Evolutionary conservation across 1,140 invertebrate genomes (phyloP).

Genomic region (Polypedilum pembai): DNA sequence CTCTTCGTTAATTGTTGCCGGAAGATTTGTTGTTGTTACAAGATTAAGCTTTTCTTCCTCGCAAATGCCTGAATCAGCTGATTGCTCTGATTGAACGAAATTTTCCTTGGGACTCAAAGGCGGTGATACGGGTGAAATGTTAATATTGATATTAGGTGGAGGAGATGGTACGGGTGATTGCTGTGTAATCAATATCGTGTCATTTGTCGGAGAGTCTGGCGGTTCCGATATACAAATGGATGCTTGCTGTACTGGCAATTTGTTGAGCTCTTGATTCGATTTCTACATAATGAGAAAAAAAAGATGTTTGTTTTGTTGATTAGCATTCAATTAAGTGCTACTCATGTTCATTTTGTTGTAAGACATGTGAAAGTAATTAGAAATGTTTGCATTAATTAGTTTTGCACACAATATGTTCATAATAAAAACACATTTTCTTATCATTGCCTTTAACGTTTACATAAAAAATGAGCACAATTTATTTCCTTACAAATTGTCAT

Average conservation of each 20-base stretch:
- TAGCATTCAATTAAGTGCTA: too few species aligned
- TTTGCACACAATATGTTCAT: too few species aligned
- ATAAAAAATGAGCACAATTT: too few species aligned
- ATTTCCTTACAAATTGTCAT: too few species aligned
- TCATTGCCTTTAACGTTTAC: too few species aligned
- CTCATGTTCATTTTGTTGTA: too few species aligned
- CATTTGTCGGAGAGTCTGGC: not conserved
- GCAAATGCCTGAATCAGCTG: not conserved
- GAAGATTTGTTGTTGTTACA: not conserved
- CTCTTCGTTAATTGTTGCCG: slow-evolving; percentile 31
- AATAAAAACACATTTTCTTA: too few species aligned
- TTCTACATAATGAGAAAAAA: not conserved
- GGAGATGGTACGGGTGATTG: not conserved
- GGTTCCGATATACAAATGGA: slow-evolving; percentile 1
- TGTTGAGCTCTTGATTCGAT: not conserved
- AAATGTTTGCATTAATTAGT: too few species aligned
- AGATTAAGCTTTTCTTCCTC: not conserved
- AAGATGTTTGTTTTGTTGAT: too few species aligned
- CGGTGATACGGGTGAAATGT: slow-evolving; percentile 1
- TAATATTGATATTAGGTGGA: not conserved
- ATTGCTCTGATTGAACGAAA: not conserved
- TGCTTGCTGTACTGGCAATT: not conserved
- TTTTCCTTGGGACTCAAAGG: not conserved
- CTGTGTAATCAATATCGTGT: not conserved
- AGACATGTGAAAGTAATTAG: too few species aligned